A percentile compares a stretch with the other conserved stretches of the same genome.
Conservation (phyloP, 2,113 vertebrate genomes). For the Alosa alosa region DNA sequence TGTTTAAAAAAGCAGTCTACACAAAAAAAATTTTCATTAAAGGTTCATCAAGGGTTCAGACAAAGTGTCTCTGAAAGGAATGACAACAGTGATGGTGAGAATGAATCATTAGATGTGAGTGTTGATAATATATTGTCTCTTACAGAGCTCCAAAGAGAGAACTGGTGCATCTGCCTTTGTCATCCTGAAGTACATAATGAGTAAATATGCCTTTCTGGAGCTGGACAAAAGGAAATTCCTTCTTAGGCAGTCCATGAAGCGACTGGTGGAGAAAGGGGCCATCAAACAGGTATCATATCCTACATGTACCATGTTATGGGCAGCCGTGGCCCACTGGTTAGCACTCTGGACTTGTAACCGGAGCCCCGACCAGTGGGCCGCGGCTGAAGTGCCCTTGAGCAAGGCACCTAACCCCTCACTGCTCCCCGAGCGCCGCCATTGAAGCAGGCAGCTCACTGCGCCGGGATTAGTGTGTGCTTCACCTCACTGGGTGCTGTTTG, state of each 20-base stretch:
- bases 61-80: neutral
- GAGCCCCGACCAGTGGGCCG: too few relatives aligned
- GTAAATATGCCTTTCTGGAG: slow-evolving; percentile 91
- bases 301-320: too few relatives aligned
- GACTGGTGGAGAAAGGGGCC: slow-evolving; percentile 87
- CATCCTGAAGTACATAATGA: slow-evolving; percentile 88
- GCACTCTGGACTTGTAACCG: too few relatives aligned
- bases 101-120: neutral
- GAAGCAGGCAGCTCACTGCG: too few relatives aligned
- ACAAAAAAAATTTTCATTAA: neutral
- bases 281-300: slow-evolving; percentile 81
- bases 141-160: slow-evolving; percentile 85
- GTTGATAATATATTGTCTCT: neutral
- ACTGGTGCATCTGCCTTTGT: slow-evolving; percentile 85
- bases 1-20: neutral
- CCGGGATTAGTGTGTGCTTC: too few relatives aligned
- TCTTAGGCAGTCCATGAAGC: slow-evolving; percentile 90
- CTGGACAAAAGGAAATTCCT: slow-evolving; percentile 90
- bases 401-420: too few relatives aligned
- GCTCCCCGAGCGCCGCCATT: too few relatives aligned
- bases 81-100: neutral
- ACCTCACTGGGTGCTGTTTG: too few relatives aligned
- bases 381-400: too few relatives aligned
- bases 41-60: neutral
- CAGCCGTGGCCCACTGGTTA: too few relatives aligned